Evolutionary conservation across 2,113 vertebrate genomes (phyloP).

Genomic region (Phaethon lepturus): DNA sequence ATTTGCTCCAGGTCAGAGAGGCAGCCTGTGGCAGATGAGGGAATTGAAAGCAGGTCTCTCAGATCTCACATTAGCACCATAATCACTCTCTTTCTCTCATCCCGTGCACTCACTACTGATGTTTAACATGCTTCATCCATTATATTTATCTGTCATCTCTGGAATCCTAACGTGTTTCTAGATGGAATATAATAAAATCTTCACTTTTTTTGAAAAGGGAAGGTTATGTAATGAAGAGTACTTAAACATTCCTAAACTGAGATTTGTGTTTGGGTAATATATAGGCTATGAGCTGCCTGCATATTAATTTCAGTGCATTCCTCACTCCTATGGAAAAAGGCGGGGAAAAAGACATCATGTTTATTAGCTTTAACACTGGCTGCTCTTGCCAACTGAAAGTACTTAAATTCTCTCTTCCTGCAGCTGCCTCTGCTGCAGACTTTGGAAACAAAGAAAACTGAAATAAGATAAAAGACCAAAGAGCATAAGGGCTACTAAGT

Average conservation of each 20-base stretch:
- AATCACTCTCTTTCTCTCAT: neutral
- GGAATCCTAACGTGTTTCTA: constrained; percentile 48
- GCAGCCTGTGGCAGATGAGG: neutral
- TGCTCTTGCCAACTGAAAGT: constrained; percentile 39
- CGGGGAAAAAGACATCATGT: neutral
- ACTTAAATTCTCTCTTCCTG: constrained; percentile 36
- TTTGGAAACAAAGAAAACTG: constrained; percentile 33
- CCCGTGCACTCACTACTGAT: neutral
- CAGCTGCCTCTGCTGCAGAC: constrained; percentile 16
- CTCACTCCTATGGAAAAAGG: neutral
- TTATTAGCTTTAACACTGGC: constrained; percentile 47
- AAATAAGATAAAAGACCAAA: constrained; percentile 41
- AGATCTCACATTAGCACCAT: neutral
- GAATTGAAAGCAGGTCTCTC: constrained; percentile 24
- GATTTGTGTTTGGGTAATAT: neutral
- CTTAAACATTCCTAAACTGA: constrained; percentile 15
- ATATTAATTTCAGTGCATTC: constrained; percentile 24
- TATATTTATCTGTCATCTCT: constrained; percentile 51
- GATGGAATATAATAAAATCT: constrained; percentile 33
- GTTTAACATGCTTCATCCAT: neutral
- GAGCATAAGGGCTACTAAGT: constrained; percentile 16
- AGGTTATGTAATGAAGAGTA: neutral
- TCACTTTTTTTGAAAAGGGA: constrained; percentile 1
- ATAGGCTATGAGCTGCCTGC: constrained; percentile 12
- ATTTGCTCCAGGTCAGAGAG: neutral